These are phyloP conservation scores for Lithophane semibrunnea DNA, from an alignment of 2,888 invertebrate species.

Conservation along the genomic window DNA sequence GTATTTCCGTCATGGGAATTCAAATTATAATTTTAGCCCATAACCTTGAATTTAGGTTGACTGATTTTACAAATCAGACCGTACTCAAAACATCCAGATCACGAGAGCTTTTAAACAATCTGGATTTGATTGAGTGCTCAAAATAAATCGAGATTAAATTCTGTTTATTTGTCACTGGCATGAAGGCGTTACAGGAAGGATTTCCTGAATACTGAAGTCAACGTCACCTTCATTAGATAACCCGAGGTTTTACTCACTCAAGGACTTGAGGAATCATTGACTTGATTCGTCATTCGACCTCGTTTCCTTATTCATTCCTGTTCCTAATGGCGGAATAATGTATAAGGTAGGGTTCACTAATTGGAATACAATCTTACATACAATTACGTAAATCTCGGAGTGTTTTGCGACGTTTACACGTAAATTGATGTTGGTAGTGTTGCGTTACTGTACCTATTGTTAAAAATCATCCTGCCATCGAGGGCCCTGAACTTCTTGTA, in stretches of 20 bases:
- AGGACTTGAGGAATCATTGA: constrained; percentile 40
- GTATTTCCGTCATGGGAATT: constrained; percentile 11
- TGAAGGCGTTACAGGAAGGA: constrained; percentile 24
- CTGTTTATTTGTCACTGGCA: constrained; percentile 10
- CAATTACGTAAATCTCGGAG: constrained; percentile 47
- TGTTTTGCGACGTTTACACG: constrained; percentile 30
- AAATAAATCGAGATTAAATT: constrained; percentile 22
- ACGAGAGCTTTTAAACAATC: constrained; percentile 40
- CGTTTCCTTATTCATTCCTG: constrained; percentile 43
- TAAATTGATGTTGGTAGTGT: constrained; percentile 32
- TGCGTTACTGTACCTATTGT: constrained; percentile 47
- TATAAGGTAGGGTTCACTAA: constrained; percentile 41
- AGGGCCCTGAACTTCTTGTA: constrained; percentile 6
- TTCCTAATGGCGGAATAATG: constrained; percentile 49
- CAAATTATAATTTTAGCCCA: constrained; percentile 24
- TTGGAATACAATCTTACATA: constrained; percentile 42
- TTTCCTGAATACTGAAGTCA: constrained; percentile 27
- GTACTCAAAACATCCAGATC: constrained; percentile 40
- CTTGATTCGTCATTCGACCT: constrained; percentile 47
- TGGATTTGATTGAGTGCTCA: constrained; percentile 35
- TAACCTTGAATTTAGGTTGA: constrained; percentile 18
- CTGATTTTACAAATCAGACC: constrained; percentile 43
- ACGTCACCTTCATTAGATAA: constrained; percentile 37
- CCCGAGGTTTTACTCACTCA: constrained; percentile 41
- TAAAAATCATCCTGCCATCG: constrained; percentile 22